Evolutionary conservation across 2,888 invertebrate species (phyloP), one percentile per base, ranked within the genome.

Genomic region (Pasiphila rectangulata): DNA sequence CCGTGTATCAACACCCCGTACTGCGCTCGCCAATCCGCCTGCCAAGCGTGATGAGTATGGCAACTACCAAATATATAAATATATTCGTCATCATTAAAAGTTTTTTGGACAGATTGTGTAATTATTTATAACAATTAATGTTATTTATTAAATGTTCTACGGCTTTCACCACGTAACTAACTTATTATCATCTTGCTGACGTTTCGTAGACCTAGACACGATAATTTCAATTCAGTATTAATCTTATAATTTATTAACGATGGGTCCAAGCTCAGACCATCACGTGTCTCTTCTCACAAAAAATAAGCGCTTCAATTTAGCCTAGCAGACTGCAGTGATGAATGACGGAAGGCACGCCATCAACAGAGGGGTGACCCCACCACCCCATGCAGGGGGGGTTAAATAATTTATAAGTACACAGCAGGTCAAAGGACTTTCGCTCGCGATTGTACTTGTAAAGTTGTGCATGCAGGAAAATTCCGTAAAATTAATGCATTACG

Each of bases 391-490:
- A 43, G 9, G 29, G 36, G 46, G 38, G 47, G 23, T 40, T 67
- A 54, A 70, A 70, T 73, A 67, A 67, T 71, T 67, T 50, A 70
- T 64, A 65, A 63, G 57, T 59, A 46, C 40, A 51, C 13, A 34
- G 48, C 44, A 46, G 61, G 57, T 60, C 60, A 56, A 57, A 51
- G 60, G 53, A 61, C 61, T 61, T 56, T 54, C 55, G 50, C 51
- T 30, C 34, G 19, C 34, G 50, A 46, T 41, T 55, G 44, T 52
- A 54, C 45, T 29, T 37, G 19, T 25, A 29, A 42, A 39, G 2
- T 30, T 30, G 27, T 15, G 32, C 23, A 30, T 39, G 36, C 35
- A 13, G 36, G 13, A 41, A n/a, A 32, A 30, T 32, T 20, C 7
- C 20, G 10, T n/a, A n/a, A 35, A 36, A 36, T 45, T 41, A 32